Conservation (phyloP, 2,797 vertebrate genomes). For the Micromesistius poutassou region DNA sequence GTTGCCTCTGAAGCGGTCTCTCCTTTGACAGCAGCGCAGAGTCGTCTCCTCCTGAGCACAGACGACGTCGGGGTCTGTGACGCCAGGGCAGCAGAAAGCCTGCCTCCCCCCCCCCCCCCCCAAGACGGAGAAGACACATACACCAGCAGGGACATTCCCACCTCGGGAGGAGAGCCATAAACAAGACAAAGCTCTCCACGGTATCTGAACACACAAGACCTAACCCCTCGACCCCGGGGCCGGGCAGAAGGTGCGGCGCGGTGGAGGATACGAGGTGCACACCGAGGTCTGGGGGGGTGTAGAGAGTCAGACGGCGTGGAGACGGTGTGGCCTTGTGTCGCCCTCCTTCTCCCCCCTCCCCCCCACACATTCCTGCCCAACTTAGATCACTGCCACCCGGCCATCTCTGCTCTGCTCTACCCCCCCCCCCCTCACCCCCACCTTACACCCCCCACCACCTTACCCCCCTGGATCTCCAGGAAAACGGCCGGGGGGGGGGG, state of each 20-base stretch:
- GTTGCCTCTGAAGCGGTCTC: not conserved
- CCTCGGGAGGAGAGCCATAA: constrained; percentile 4
- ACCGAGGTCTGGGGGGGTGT: not conserved
- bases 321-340: constrained; percentile 54
- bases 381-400: constrained; percentile 62
- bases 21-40: not conserved
- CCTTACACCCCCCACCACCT: no score
- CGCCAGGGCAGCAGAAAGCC: not conserved
- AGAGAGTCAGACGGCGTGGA: not conserved
- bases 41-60: no score
- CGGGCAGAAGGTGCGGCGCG: constrained; percentile 66
- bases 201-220: constrained; percentile 61
- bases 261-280: constrained; percentile 40
- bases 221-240: constrained; percentile 43
- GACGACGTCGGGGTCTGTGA: no score
- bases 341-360: not conserved
- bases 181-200: constrained; percentile 69
- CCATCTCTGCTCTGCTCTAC: constrained; percentile 34
- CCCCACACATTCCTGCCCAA: constrained; percentile 66
- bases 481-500: not conserved
- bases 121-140: not conserved
- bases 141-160: constrained; percentile 34
- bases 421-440: constrained; percentile 28
- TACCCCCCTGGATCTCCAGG: constrained; percentile 2
- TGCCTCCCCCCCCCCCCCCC: not conserved